These are phyloP conservation scores for Hemithea aestivaria DNA, from an alignment of 2,888 invertebrate species.

Conservation along the genomic window DNA sequence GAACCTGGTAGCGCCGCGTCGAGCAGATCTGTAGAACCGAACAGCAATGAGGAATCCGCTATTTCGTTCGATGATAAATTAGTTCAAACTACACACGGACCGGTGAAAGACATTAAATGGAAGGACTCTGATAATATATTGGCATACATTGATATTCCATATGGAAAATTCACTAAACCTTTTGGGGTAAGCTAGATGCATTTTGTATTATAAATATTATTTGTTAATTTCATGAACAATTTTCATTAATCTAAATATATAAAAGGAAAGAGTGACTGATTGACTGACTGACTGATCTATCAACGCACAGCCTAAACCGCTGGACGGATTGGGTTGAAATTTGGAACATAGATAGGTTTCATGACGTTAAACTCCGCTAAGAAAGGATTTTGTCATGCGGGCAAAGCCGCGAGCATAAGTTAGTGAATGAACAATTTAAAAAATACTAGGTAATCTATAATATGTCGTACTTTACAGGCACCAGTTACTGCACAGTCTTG, in stretches of 20 bases:
- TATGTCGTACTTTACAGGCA: conserved; percentile 46
- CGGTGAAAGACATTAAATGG: conserved; percentile 40
- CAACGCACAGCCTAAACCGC: too few species aligned
- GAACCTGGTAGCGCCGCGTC: neutral
- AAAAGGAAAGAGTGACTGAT: too few species aligned
- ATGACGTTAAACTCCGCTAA: too few species aligned
- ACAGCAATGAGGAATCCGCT: neutral
- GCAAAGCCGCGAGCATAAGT: too few species aligned
- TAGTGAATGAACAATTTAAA: too few species aligned
- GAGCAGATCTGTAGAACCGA: neutral
- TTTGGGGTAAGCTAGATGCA: conserved; percentile 42
- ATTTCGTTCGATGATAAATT: conserved; percentile 5
- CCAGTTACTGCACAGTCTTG: conserved; percentile 35
- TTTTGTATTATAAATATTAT: neutral
- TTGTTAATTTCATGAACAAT: too few species aligned
- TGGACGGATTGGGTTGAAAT: too few species aligned
- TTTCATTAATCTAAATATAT: too few species aligned
- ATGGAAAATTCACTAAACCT: conserved; percentile 39
- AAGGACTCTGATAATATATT: conserved; percentile 32
- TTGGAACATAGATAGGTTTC: too few species aligned
- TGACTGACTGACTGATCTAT: too few species aligned
- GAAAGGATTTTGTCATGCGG: too few species aligned
- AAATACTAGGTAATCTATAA: too few species aligned
- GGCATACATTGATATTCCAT: conserved; percentile 55
- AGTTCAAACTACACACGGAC: conserved; percentile 43